Evolutionary conservation across 2,888 invertebrate genomes (phyloP).

Genomic region (Drosophila antonietae): DNA sequence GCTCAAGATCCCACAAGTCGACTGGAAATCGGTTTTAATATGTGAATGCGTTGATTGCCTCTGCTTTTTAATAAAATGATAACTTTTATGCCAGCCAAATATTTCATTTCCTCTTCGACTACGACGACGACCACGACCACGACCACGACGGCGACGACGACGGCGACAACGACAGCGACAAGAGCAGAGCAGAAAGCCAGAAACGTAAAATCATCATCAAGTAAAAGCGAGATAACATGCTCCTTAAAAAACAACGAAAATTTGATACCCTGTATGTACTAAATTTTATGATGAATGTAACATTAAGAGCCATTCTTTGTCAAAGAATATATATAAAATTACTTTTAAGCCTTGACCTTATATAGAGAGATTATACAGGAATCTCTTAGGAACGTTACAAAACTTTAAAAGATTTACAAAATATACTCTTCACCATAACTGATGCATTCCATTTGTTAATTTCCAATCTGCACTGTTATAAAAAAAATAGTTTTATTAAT

Average conservation of each 20-base stretch:
- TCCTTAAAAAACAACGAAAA: not conserved
- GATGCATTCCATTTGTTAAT: too few relatives aligned
- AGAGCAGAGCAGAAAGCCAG: conserved; percentile 39
- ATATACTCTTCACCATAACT: too few relatives aligned
- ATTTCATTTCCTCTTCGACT: conserved; percentile 81
- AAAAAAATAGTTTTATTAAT: too few relatives aligned
- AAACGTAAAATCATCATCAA: conserved; percentile 76
- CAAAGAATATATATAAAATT: too few relatives aligned
- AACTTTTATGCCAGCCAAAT: conserved; percentile 83
- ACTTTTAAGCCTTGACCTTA: too few relatives aligned
- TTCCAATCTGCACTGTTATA: too few relatives aligned
- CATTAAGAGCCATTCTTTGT: too few relatives aligned
- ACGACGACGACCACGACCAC: conserved; percentile 52
- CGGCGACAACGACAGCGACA: conserved; percentile 32
- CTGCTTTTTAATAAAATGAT: conserved; percentile 83
- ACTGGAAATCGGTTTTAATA: conserved; percentile 66
- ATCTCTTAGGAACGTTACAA: too few relatives aligned
- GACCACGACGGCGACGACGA: conserved; percentile 49
- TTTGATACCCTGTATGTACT: conserved; percentile 32
- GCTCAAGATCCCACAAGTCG: conserved; percentile 74
- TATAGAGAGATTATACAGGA: too few relatives aligned
- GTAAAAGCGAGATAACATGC: conserved; percentile 39
- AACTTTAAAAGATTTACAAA: too few relatives aligned
- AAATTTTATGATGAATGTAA: not conserved
- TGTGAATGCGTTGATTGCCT: conserved; percentile 83